Percentiles rank a stretch among this genome's conserved stretches.
phyloP scores from a whole-genome alignment of 2,113 vertebrate genomes.

The Asarcornis scutulata region DNA sequence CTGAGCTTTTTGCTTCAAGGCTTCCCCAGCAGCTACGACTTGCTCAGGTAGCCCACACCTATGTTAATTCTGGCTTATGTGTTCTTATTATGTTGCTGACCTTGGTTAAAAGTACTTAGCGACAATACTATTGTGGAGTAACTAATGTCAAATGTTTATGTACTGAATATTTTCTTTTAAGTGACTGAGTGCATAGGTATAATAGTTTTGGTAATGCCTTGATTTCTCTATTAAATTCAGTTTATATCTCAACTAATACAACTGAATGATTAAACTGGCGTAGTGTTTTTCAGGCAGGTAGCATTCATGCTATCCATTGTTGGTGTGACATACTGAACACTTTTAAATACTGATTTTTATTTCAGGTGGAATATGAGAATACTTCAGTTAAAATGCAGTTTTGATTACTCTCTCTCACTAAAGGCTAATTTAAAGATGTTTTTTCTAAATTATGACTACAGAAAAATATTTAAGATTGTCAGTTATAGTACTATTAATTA shows the following conservation, averaged over 20 bases:
- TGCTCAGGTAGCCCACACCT: conserved; percentile 85
- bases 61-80: neutral
- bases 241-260: neutral
- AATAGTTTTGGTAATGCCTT: neutral
- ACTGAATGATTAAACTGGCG: neutral
- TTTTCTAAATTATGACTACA: neutral
- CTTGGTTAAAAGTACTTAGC: neutral
- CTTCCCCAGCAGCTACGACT: conserved; percentile 91
- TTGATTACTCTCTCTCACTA: neutral
- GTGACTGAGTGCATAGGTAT: neutral
- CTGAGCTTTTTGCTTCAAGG: conserved; percentile 95
- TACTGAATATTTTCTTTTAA: neutral
- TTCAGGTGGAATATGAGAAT: neutral
- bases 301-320: neutral
- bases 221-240: neutral
- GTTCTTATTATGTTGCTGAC: neutral
- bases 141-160: neutral
- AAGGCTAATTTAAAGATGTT: neutral
- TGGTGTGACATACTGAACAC: neutral
- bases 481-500: neutral
- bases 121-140: neutral
- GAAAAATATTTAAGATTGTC: neutral
- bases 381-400: neutral
- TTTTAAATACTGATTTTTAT: neutral
- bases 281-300: neutral